phyloP scores from a whole-genome alignment of 2,888 invertebrate species.

The Chymomyza amoena region DNA sequence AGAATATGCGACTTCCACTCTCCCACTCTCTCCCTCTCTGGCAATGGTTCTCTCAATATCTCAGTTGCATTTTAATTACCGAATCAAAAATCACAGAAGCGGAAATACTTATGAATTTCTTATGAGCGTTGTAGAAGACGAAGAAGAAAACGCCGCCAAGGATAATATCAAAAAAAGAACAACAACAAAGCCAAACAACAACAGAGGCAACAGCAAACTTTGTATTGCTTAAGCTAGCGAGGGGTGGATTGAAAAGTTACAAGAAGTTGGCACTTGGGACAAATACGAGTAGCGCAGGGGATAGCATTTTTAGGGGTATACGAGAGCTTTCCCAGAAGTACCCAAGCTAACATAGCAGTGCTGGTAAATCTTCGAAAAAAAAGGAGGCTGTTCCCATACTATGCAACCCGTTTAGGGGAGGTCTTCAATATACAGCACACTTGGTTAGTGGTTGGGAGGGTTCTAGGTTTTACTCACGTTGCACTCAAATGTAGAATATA shows the following conservation, averaged over 20 bases:
- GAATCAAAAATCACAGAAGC: slow-evolving; percentile 75
- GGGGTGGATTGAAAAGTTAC: slow-evolving; percentile 35
- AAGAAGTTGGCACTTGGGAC: neutral
- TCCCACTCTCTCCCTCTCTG: neutral
- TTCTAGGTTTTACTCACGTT: too few species aligned
- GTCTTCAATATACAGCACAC: too few species aligned
- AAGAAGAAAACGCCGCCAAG: slow-evolving; percentile 22
- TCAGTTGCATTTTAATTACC: slow-evolving; percentile 77
- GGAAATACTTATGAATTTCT: slow-evolving; percentile 77
- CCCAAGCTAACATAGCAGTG: too few species aligned
- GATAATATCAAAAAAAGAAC: slow-evolving; percentile 34
- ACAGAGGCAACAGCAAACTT: slow-evolving; percentile 21
- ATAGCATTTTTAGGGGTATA: too few species aligned
- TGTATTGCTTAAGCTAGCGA: slow-evolving; percentile 33
- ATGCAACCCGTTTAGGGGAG: too few species aligned
- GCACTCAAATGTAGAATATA: too few species aligned
- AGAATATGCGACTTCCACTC: neutral
- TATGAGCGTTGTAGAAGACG: slow-evolving; percentile 60
- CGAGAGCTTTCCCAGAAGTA: too few species aligned
- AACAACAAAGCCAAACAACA: slow-evolving; percentile 1
- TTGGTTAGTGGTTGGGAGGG: too few species aligned
- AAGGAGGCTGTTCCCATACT: too few species aligned
- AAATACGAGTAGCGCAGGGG: too few species aligned
- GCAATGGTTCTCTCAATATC: slow-evolving; percentile 53
- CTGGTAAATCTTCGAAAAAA: too few species aligned